A percentile compares a stretch with the other conserved stretches of the same genome.
phyloP scores from a whole-genome alignment of 1,140 invertebrate species.

The Musca vetustissima region DNA sequence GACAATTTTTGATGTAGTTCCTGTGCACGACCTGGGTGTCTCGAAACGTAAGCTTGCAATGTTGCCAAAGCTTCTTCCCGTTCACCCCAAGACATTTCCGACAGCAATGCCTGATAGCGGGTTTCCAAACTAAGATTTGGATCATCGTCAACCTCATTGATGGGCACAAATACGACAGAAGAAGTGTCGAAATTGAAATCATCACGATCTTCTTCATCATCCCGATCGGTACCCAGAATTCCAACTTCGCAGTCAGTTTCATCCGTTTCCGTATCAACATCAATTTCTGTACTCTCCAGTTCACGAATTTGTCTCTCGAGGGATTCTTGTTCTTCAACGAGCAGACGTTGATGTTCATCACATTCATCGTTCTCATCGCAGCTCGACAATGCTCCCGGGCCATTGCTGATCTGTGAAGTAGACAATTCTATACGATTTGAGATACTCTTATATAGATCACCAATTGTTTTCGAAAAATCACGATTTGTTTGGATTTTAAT shows the following conservation, averaged over 20 bases:
- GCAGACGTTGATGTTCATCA: conserved; percentile 63
- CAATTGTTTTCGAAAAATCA: conserved; percentile 53
- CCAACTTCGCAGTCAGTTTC: conserved; percentile 63
- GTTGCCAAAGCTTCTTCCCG: conserved; percentile 75
- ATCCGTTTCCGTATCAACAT: conserved; percentile 79
- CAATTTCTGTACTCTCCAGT: conserved; percentile 76
- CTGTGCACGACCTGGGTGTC: conserved; percentile 85
- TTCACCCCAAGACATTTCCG: conserved; percentile 78
- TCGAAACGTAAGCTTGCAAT: conserved; percentile 72
- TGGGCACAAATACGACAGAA: conserved; percentile 40
- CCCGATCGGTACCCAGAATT: conserved; percentile 35
- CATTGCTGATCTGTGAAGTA: conserved; percentile 31
- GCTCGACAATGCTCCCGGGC: conserved; percentile 32
- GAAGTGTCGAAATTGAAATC: conserved; percentile 52
- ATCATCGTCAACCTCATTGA: conserved; percentile 38
- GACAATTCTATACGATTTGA: conserved; percentile 28
- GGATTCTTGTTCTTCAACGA: conserved; percentile 78
- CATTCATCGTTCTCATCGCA: conserved; percentile 53
- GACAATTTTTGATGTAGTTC: conserved; percentile 92
- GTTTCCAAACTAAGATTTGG: conserved; percentile 60
- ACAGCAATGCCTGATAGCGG: conserved; percentile 71
- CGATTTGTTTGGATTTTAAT: conserved; percentile 55
- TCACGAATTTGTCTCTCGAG: conserved; percentile 80
- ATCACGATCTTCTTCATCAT: conserved; percentile 36
- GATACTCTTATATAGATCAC: conserved; percentile 51